A percentile compares a stretch with the other conserved stretches of the same genome.
These are phyloP conservation scores for Gulo gulo DNA, from an alignment of 2,113 vertebrate species.

Conservation along the genomic window DNA sequence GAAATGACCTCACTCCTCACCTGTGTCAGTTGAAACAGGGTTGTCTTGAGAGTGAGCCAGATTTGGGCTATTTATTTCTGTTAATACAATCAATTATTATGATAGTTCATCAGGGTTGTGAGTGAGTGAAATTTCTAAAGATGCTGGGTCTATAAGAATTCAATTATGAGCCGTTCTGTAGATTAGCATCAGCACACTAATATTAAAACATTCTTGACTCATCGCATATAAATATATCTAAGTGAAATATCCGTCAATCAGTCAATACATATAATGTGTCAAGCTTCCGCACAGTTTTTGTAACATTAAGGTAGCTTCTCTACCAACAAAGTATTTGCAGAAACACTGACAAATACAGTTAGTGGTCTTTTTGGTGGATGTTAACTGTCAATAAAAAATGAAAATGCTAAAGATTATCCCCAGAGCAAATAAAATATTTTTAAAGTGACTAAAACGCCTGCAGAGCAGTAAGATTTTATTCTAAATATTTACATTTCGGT, in stretches of 20 bases:
- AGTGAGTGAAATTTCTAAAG: slow-evolving; percentile 59
- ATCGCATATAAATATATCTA: slow-evolving; percentile 32
- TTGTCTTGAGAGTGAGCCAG: slow-evolving; percentile 38
- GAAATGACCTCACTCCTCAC: slow-evolving; percentile 65
- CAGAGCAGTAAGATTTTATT: not conserved
- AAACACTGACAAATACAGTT: not conserved
- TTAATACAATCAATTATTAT: slow-evolving; percentile 73
- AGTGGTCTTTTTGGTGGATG: not conserved
- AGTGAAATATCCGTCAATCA: not conserved
- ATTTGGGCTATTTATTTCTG: slow-evolving; percentile 67
- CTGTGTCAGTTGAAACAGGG: slow-evolving; percentile 51
- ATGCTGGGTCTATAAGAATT: slow-evolving; percentile 54
- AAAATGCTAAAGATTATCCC: not conserved
- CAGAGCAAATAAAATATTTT: not conserved
- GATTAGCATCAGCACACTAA: slow-evolving; percentile 9
- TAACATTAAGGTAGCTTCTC: not conserved
- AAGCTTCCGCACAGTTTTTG: not conserved
- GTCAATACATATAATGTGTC: not conserved
- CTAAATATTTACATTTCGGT: not conserved
- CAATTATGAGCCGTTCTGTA: slow-evolving; percentile 5
- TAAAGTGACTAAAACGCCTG: not conserved
- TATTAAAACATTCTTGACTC: slow-evolving; percentile 30
- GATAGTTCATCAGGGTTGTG: slow-evolving; percentile 62
- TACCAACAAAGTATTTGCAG: not conserved
- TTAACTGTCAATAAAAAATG: not conserved